phyloP scores from a whole-genome alignment of 2,888 invertebrate genomes.

The Latrodectus hesperus region DNA sequence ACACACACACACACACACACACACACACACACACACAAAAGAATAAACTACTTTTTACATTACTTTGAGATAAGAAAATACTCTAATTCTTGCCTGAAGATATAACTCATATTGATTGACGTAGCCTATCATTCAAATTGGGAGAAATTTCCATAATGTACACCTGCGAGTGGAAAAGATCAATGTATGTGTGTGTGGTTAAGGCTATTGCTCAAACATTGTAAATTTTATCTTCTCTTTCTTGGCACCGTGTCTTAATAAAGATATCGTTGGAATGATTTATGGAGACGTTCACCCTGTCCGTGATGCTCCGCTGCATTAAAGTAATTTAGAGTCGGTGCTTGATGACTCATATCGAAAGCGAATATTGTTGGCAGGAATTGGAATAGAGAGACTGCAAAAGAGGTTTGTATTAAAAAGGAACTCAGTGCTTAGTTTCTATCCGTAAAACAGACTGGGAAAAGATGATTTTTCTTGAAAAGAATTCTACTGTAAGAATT shows the following conservation, averaged over 20 bases:
- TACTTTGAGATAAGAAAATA: too few relatives aligned
- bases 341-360: slow-evolving; percentile 24
- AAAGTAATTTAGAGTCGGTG: slow-evolving; percentile 31
- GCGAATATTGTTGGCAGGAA: not conserved
- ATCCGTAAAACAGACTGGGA: too few relatives aligned
- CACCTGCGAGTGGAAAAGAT: slow-evolving; percentile 27
- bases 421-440: too few relatives aligned
- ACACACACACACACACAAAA: too few relatives aligned
- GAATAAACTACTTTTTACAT: too few relatives aligned
- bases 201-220: not conserved
- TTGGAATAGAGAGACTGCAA: too few relatives aligned
- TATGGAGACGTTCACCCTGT: slow-evolving; percentile 5
- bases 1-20: too few relatives aligned
- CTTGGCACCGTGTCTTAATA: slow-evolving; percentile 25
- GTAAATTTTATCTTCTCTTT: slow-evolving; percentile 10
- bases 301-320: not conserved
- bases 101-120: too few relatives aligned
- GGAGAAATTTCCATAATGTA: slow-evolving; percentile 26
- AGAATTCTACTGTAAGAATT: too few relatives aligned
- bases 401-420: too few relatives aligned
- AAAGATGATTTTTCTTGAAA: too few relatives aligned
- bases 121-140: not conserved
- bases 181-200: not conserved
- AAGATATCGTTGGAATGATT: slow-evolving; percentile 36
- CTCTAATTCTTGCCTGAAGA: too few relatives aligned